phyloP scores from a whole-genome alignment of 1,140 invertebrate species.

The Pogonus chalceus region DNA sequence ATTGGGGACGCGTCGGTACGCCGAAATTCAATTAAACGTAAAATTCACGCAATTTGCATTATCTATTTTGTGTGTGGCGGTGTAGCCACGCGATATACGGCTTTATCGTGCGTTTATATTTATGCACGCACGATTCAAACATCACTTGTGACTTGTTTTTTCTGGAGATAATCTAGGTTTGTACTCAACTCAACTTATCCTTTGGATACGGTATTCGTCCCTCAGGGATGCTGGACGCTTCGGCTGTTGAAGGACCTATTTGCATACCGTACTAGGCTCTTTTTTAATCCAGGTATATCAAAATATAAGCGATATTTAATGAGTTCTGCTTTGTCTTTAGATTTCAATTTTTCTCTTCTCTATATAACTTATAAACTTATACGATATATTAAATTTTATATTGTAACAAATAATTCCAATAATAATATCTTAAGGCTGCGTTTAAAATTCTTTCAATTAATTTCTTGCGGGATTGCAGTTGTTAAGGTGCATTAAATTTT shows the following conservation, averaged over 20 bases:
- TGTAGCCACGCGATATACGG: constrained; percentile 12
- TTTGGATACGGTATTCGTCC: background rate
- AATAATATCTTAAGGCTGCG: no score
- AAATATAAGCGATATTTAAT: constrained; percentile 6
- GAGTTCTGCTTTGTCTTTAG: background rate
- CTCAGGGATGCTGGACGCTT: background rate
- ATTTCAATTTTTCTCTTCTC: no score
- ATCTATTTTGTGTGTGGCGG: constrained; percentile 9
- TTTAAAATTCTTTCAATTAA: no score
- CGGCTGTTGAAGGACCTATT: background rate
- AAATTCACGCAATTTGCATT: constrained; percentile 7
- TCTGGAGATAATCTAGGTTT: constrained; percentile 1
- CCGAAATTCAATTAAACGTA: constrained; percentile 13
- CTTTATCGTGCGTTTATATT: constrained; percentile 8
- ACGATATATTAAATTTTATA: no score
- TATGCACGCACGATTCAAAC: background rate
- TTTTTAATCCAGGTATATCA: constrained; percentile 5
- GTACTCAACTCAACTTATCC: constrained; percentile 1
- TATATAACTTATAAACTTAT: no score
- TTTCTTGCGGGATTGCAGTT: no score
- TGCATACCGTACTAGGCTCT: background rate
- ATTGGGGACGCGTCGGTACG: constrained; percentile 10
- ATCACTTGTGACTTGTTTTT: background rate
- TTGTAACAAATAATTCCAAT: no score
- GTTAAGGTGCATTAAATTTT: no score